Conservation (phyloP, 2,888 invertebrate species). For the Sipha maydis region DNA sequence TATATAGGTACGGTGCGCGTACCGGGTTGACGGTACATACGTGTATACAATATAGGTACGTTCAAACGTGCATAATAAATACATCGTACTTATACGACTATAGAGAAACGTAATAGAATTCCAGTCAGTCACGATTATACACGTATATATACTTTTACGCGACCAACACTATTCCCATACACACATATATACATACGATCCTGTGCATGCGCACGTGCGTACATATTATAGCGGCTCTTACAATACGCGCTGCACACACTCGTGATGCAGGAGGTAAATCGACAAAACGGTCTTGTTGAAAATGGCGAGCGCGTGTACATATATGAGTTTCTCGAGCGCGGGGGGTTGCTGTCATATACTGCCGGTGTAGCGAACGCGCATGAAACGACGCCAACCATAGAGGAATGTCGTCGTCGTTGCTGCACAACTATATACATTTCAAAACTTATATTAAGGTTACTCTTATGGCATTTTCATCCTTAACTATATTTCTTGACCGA, state of each 20-base stretch:
- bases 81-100: constrained; percentile 19
- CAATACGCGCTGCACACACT: neutral
- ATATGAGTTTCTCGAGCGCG: no score
- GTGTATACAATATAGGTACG: neutral
- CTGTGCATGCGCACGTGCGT: neutral
- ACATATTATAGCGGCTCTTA: neutral
- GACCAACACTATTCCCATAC: neutral
- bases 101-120: constrained; percentile 45
- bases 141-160: constrained; percentile 1
- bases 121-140: constrained; percentile 57
- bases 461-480: no score
- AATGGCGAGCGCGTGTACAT: neutral
- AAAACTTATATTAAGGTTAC: no score
- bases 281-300: constrained; percentile 3
- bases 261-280: neutral
- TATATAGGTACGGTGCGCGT: neutral
- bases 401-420: neutral
- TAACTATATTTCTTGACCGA: no score
- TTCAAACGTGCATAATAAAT: constrained; percentile 38
- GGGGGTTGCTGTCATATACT: no score
- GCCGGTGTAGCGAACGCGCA: neutral
- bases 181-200: neutral
- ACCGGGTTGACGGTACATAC: no score
- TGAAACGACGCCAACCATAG: neutral
- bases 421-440: no score